Percentiles rank a stretch among this genome's conserved stretches.
Evolutionary conservation across 2,797 vertebrate species (phyloP).

Genomic region (Octomys mimax): DNA sequence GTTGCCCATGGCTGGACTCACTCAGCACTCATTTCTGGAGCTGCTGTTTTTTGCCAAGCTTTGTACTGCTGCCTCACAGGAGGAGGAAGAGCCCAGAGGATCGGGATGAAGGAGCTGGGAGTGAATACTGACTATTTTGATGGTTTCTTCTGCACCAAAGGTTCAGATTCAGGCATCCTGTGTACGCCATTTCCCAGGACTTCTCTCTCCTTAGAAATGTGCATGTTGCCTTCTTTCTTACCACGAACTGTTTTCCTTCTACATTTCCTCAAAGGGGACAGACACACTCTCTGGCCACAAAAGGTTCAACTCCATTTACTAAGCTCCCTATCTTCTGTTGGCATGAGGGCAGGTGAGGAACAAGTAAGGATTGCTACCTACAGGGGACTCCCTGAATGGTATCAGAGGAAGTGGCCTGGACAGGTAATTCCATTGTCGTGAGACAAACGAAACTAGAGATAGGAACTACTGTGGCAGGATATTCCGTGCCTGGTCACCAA

Average conservation of each 20-base stretch:
- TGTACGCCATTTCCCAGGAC: rapidly evolving
- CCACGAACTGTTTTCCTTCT: background rate
- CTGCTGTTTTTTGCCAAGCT: no score
- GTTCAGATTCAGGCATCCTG: rapidly evolving
- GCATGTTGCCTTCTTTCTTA: no score
- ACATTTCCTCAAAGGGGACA: rapidly evolving
- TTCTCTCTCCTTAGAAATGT: background rate
- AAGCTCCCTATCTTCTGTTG: background rate
- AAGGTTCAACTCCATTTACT: no score
- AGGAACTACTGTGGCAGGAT: no score
- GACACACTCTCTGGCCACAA: background rate
- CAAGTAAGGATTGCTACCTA: background rate
- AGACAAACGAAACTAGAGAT: background rate
- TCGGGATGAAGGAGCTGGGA: background rate
- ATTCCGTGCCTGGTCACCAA: rapidly evolving
- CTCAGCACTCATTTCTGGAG: background rate
- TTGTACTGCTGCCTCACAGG: rapidly evolving
- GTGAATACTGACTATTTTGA: rapidly evolving
- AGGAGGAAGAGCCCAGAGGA: background rate
- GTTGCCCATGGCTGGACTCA: background rate
- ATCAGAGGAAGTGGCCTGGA: background rate
- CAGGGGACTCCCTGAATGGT: background rate
- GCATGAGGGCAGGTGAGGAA: background rate
- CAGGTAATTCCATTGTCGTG: rapidly evolving
- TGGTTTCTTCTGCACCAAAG: no score